Conservation (phyloP, 2,113 vertebrate genomes). For the Mystacornis crossleyi region DNA sequence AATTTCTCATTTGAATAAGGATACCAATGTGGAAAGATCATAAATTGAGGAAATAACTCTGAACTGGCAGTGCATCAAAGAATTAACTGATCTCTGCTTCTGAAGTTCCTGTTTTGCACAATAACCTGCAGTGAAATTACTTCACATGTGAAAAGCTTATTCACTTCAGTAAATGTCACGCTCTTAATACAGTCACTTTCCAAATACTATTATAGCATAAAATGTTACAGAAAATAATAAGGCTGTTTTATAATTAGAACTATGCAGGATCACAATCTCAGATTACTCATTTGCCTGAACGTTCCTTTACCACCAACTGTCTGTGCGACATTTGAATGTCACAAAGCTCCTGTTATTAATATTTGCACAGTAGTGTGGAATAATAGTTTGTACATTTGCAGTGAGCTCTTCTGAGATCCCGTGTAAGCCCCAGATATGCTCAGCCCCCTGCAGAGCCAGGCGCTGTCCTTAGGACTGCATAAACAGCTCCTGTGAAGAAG, state of each 20-base stretch:
- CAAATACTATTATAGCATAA: slow-evolving; percentile 1
- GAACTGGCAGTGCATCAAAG: neutral
- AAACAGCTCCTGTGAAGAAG: neutral
- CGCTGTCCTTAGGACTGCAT: neutral
- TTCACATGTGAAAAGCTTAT: neutral
- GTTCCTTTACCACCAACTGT: neutral
- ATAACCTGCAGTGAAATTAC: neutral
- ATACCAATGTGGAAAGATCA: neutral
- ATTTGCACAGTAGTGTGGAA: neutral
- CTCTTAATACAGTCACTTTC: neutral
- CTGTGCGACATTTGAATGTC: slow-evolving; percentile 28
- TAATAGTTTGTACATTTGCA: neutral
- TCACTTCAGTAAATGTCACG: slow-evolving; percentile 29
- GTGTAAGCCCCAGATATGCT: neutral
- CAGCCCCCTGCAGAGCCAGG: neutral
- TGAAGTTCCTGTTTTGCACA: neutral
- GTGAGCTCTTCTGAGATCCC: neutral
- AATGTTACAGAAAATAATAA: slow-evolving; percentile 36
- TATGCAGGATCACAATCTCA: neutral
- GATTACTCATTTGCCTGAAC: slow-evolving; percentile 10
- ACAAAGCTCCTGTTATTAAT: slow-evolving; percentile 8
- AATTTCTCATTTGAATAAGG: neutral
- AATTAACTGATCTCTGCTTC: neutral
- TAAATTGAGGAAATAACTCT: neutral
- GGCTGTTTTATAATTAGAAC: slow-evolving; percentile 23